Base-by-base conservation (phyloP, 2,113 vertebrate species). In the Callopanchax toddi region DNA sequence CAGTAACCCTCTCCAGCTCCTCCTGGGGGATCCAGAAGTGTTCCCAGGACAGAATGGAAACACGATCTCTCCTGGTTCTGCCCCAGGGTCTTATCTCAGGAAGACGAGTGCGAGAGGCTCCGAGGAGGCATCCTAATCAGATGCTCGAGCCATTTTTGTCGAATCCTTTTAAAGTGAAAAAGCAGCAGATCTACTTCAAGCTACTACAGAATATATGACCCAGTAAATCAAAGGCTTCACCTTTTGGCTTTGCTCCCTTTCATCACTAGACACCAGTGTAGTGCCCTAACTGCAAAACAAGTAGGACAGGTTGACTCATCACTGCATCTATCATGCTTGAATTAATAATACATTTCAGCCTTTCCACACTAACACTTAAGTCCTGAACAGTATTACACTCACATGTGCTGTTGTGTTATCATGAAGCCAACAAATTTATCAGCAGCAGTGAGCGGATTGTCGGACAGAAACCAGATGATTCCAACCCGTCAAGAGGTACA, bases 271-370 rank as follows among this genome's bases (percentile, higher is more conserved):
- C 18, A 51, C 29, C 17, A 6, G 16, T 42, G 40, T 16, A 42
- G 40, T 17, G 16, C 17, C 40, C 40, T n/a, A 42, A 42, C n/a
- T 23, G 15, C 22, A 11, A 12, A 9, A 8, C 20, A 18, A 23
- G 39, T 44, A 39, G 61, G 34, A 37, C 48, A 67, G 46, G 46
- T 55, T 36, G 56, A 70, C 65, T 20, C 61, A 60, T 60, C 39
- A 37, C 46, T 9, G 54, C 52, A 64, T 60, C 51, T 52, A 54
- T 13, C 42, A 58, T 18, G 9, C 40, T 37, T 54, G 20, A 10
- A 21, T 54, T 54, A 32, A 32, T 32, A 32, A 58, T 39, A 26
- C 16, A 51, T 26, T n/a, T n/a, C 3, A 8, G 25, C 23, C 25
- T 26, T 51, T 29, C 15, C 52, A 54, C 17, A 15, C 8, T 8